Percentiles rank a stretch among this genome's conserved stretches.
phyloP scores from a whole-genome alignment of 2,113 vertebrate genomes.

The Microcebus jonahi region DNA sequence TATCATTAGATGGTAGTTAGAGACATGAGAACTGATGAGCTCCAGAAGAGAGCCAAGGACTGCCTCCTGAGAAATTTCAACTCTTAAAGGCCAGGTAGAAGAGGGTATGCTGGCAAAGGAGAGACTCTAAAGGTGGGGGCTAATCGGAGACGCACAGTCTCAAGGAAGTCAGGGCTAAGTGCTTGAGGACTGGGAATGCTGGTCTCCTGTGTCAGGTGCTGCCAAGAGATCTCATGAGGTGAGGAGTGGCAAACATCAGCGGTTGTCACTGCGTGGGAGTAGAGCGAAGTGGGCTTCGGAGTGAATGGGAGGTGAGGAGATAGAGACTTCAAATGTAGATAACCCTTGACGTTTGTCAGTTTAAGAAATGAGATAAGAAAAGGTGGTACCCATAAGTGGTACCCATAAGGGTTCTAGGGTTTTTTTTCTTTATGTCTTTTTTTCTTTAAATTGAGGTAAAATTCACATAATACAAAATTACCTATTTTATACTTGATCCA shows the following conservation, averaged over 20 bases:
- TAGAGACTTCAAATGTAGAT: background rate
- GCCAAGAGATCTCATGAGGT: background rate
- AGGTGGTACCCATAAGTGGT: background rate
- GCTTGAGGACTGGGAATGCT: background rate
- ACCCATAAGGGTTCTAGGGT: background rate
- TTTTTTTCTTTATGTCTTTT: background rate
- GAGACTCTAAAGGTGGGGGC: background rate
- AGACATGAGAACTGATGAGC: background rate
- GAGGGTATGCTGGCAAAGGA: background rate
- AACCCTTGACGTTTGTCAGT: background rate
- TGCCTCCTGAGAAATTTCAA: slow-evolving; percentile 23
- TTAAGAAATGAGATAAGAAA: slow-evolving; percentile 6
- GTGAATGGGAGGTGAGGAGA: background rate
- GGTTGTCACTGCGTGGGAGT: background rate
- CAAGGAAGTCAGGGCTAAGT: background rate
- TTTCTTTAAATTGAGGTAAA: slow-evolving; percentile 15
- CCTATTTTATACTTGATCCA: background rate
- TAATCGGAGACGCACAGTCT: background rate
- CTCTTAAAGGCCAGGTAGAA: background rate
- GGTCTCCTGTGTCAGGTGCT: background rate
- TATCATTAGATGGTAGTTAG: background rate
- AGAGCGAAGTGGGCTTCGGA: background rate
- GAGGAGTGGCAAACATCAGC: background rate
- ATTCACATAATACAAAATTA: slow-evolving; percentile 13
- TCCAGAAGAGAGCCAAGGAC: background rate